Conservation (phyloP, 2,797 vertebrate genomes). For the Pangasius krempfi region DNA sequence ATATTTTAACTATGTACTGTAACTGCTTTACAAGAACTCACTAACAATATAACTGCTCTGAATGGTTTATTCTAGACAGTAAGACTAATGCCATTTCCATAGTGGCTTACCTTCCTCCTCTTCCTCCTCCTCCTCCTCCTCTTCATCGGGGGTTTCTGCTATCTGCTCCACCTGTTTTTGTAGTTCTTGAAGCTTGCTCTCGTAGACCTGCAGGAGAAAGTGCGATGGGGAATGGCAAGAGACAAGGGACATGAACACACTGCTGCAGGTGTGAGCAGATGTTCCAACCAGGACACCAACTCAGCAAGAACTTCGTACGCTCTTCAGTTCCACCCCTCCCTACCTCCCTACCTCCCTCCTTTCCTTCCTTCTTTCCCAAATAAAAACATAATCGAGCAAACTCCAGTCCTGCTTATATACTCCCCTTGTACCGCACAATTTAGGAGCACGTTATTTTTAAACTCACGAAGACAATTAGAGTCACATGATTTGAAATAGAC, state of each 20-base stretch:
- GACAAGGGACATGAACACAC: slow-evolving; percentile 63
- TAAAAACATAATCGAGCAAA: background rate
- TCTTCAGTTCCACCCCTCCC: background rate
- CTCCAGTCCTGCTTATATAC: background rate
- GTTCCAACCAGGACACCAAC: background rate
- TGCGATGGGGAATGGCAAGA: slow-evolving; percentile 60
- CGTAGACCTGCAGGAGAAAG: slow-evolving; percentile 88
- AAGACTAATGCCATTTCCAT: background rate
- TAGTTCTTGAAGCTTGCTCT: slow-evolving; percentile 96
- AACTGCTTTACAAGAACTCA: background rate
- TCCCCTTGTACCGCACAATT: background rate
- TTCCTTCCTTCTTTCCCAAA: background rate
- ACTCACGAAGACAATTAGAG: background rate
- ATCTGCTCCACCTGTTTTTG: slow-evolving; percentile 96
- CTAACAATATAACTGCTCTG: background rate
- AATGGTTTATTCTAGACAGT: background rate
- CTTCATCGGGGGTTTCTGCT: slow-evolving; percentile 93
- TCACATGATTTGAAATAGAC: background rate
- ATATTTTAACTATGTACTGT: background rate
- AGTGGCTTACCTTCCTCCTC: slow-evolving; percentile 76
- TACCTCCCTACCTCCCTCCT: no score
- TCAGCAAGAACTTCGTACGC: background rate
- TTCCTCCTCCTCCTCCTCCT: slow-evolving; percentile 91
- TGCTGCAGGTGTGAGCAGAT: slow-evolving; percentile 3
- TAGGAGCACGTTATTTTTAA: background rate